Percentiles rank a stretch among this genome's conserved stretches.
Conservation (phyloP, 2,113 vertebrate genomes). For the Oxyura jamaicensis region DNA sequence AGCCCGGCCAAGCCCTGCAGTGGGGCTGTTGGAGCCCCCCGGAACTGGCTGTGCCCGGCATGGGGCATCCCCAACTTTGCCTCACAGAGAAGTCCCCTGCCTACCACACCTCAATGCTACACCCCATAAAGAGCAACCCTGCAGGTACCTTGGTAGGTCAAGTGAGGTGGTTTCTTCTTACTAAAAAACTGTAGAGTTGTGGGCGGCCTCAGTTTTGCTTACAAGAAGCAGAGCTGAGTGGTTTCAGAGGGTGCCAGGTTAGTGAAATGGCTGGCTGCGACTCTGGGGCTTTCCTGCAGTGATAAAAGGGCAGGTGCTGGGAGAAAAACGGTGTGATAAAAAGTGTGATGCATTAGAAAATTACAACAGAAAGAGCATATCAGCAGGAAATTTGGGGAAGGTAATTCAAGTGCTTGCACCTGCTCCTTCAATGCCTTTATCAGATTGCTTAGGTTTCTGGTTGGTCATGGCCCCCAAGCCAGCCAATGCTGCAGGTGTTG, state of each 20-base stretch:
- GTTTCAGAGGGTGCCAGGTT: background rate
- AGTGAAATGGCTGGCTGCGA: background rate
- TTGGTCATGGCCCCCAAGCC: background rate
- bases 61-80: too few relatives aligned
- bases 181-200: background rate
- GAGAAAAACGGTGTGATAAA: background rate
- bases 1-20: background rate
- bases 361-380: fast-evolving
- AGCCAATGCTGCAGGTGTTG: background rate
- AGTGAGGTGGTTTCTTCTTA: background rate
- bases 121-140: fast-evolving
- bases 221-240: fast-evolving
- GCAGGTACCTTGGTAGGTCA: background rate
- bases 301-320: background rate
- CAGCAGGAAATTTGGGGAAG: background rate
- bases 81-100: background rate
- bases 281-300: fast-evolving
- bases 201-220: fast-evolving
- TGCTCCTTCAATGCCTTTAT: fast-evolving
- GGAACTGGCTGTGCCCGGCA: fast-evolving
- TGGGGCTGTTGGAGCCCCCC: background rate
- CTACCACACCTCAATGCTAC: too few relatives aligned
- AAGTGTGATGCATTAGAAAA: background rate
- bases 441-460: background rate
- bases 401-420: background rate